Evolutionary conservation across 2,113 vertebrate species (phyloP).

Genomic region (Antigone vipio): DNA sequence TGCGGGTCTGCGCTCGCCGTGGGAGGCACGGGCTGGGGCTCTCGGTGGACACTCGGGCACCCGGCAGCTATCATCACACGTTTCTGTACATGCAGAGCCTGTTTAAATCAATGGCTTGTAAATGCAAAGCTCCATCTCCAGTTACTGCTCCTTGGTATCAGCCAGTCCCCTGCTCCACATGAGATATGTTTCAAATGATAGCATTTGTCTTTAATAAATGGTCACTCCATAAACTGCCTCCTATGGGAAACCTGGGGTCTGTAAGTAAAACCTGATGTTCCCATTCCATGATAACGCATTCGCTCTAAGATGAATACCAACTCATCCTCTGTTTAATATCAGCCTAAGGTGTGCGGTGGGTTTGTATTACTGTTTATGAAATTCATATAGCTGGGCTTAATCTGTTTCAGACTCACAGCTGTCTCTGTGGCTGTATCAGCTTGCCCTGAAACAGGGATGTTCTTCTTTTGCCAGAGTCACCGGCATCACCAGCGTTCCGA

Average conservation of each 20-base stretch:
- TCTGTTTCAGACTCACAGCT: neutral
- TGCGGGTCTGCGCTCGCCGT: accelerated
- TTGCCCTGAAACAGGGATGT: neutral
- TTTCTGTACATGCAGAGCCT: neutral
- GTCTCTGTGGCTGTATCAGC: neutral
- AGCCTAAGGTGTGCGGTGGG: conserved; percentile 12
- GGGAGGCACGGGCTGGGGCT: neutral
- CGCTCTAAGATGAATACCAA: neutral
- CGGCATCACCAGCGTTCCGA: neutral
- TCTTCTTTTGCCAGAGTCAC: neutral
- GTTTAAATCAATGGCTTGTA: neutral
- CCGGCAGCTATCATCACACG: conserved; percentile 36
- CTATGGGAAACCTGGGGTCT: conserved; percentile 20
- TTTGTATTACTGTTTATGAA: neutral
- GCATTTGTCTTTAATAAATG: conserved; percentile 64
- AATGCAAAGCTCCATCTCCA: conserved; percentile 3
- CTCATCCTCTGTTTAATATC: conserved; percentile 26
- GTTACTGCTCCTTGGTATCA: neutral
- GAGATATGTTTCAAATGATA: conserved; percentile 27
- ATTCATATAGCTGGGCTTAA: neutral
- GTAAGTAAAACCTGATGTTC: conserved; percentile 48
- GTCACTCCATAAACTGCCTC: conserved; percentile 20
- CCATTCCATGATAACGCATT: neutral
- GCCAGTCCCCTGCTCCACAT: neutral
- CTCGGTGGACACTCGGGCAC: neutral